Evolutionary conservation across 2,888 invertebrate genomes (phyloP), one percentile per base, ranked within the genome.

Genomic region (Hemithea aestivaria): DNA sequence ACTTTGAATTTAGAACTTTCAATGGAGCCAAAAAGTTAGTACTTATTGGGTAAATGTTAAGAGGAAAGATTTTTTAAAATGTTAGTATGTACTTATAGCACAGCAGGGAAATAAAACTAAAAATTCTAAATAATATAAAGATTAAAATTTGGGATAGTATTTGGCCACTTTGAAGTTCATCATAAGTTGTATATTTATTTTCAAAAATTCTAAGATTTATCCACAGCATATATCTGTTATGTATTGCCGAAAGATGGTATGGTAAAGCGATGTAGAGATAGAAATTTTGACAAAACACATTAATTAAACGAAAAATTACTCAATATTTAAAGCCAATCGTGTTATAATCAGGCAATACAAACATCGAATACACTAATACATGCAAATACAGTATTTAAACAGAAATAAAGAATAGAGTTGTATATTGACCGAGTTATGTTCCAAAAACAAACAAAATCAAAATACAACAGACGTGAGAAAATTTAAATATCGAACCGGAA

Each of bases 191-290:
- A 20, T 32, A 7, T 8, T n/a, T 35, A 4, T 34, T 7, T 16
- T 10, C 8, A n/a, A 5, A 22, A 2, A 9, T 10, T 22, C 21
- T 31, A n/a, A n/a, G n/a, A 27, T 31, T 40, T 11, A 57, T 64
- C 68, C 71, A 65, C 42, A 49, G 54, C 63, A 64, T 51, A 65
- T 49, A 53, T 48, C 59, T 62, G 68, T 69, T 66, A 73, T 75
- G 83, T 83, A 83, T 82, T 83, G 83, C 83, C 83, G 79, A 82
- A 45, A 72, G 62, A 72, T 48, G 47, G 73, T 57, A 66, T 73
- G 71, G 45, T 51, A 55, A 81, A 74, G 77, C 73, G 62, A 66
- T 77, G 74, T 56, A 59, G 62, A 53, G 51, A 59, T n/a, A n/a
- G n/a, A 63, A 79, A 75, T 79, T 84, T 69, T 54, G 67, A 63